Base-by-base conservation (phyloP, 2,113 vertebrate genomes). In the Ailuropoda melanoleuca region DNA sequence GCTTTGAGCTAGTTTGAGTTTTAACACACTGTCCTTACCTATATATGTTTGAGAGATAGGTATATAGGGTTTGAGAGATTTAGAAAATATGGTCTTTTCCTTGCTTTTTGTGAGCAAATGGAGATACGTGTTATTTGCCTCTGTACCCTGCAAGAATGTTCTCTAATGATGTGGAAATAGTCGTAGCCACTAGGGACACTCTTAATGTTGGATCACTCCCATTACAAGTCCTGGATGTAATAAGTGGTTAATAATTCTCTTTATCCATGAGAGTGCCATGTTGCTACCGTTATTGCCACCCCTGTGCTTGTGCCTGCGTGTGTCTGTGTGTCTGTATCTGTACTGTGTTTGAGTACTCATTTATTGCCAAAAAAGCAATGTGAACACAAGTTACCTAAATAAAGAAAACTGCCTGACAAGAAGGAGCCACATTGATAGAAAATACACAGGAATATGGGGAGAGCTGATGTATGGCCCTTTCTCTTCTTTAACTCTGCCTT, bases 1-100 rank as follows among this genome's bases (percentile, higher is more conserved):
- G 24, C 43, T 97, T 97, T 96, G 50, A 92, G 24, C 39, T 56
- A 66, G 21, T 96, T 89, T n/a, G 48, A 50, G 29, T 43, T 96
- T 96, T 93, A 92, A 77, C 75, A 18, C 26, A 43, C 4, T 50
- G 0, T 75, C 66, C 6, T 82, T 75, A 60, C 8, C 4, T 82
- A 56, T 8, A 39, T 95, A 19, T 77, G n/a, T 78, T 70, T 93
- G 78, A 84, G 6, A 77, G 37, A 64, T 6, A 29, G 19, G 11
- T 39, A 10, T 13, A 19, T 64, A 17, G 17, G 37, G 10, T 81
- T 97, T 77, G 50, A 85, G 50, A 95, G 26, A 50, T 88, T 85
- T 77, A 18, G 64, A 96, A 77, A 95, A 1, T 37, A 26, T 26
- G 4, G 4, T 10, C 6, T 84, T 75, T 96, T 48, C 55, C 46